Percentiles rank a stretch among this genome's conserved stretches.
Evolutionary conservation across 2,113 vertebrate genomes (phyloP).

Genomic region (Halichoerus grypus): DNA sequence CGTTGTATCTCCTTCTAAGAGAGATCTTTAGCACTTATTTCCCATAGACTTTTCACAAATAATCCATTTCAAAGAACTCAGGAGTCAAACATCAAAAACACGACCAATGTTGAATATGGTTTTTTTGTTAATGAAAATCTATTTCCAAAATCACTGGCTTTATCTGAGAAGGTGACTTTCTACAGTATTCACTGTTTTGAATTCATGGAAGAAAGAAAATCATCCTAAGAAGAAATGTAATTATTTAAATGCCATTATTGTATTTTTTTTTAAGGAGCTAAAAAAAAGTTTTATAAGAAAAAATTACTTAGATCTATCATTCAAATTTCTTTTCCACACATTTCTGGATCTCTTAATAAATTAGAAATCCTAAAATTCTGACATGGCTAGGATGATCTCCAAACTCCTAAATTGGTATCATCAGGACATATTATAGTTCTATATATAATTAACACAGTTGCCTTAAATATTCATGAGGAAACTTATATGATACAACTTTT

Average conservation of each 20-base stretch:
- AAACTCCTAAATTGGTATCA: background rate
- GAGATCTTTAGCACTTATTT: background rate
- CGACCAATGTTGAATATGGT: background rate
- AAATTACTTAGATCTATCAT: background rate
- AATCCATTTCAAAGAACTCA: background rate
- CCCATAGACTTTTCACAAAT: slow-evolving; percentile 16
- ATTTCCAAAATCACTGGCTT: slow-evolving; percentile 10
- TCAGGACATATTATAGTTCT: background rate
- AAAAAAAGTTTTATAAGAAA: background rate
- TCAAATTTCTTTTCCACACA: slow-evolving; percentile 1
- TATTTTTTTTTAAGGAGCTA: background rate
- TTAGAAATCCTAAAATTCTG: slow-evolving; percentile 43
- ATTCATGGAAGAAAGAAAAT: background rate
- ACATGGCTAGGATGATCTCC: background rate
- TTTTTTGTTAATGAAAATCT: background rate
- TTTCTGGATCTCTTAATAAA: slow-evolving; percentile 30
- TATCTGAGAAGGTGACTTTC: background rate
- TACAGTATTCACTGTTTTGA: background rate
- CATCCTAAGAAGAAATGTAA: background rate
- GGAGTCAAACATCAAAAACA: slow-evolving; percentile 4
- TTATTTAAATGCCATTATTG: background rate
- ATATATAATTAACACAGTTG: background rate
- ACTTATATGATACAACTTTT: background rate
- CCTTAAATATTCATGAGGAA: slow-evolving; percentile 15
- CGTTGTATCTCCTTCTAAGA: background rate